Base-by-base conservation (phyloP, 2,888 invertebrate genomes). In the Andrena chrysosceles region DNA sequence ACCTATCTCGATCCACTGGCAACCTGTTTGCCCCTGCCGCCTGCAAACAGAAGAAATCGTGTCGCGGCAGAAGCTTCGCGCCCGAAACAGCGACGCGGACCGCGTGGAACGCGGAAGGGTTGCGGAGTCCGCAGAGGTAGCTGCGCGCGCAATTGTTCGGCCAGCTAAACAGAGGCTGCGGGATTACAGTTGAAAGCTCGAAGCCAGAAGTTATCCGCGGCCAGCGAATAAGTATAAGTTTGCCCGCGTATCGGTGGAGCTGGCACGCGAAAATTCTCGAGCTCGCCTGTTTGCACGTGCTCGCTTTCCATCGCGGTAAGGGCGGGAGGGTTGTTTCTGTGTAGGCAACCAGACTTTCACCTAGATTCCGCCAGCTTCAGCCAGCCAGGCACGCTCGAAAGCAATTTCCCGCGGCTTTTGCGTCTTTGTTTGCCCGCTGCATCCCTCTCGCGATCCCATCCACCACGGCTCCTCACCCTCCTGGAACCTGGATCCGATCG, bases 371-470 rank as follows among this genome's bases (percentile, higher is more conserved):
- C 56, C 42, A 54, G 73, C 63, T 64, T 56, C 66, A 26, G 48
- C n/a, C 29, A 60, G 60, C 72, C 68, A 23, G 29, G 54, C 78
- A 64, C 79, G 66, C 73, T 54, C 63, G 72, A 79, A 89, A 89
- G 85, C 89, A 89, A 89, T 90, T 90, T 89, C 89, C 89, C 71
- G 71, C 74, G 74, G 85, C 62, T 73, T 74, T 81, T 62, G 33
- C 62, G 60, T 72, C 76, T 76, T 81, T 81, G 81, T 81, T 81
- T 81, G 72, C 81, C 62, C 72, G 72, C 78, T 81, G 81, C 81
- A 48, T 64, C 79, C 60, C 48, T 77, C 73, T 16, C 23, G 23
- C 10, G 23, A 54, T 23, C 23, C 23, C 20, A 54, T 54, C 23
- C 54, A 16, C 16, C 23, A 7, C 54, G 2, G 20, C 20, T 2